Conservation (phyloP, 2,797 vertebrate genomes). For the Knipowitschia caucasica region DNA sequence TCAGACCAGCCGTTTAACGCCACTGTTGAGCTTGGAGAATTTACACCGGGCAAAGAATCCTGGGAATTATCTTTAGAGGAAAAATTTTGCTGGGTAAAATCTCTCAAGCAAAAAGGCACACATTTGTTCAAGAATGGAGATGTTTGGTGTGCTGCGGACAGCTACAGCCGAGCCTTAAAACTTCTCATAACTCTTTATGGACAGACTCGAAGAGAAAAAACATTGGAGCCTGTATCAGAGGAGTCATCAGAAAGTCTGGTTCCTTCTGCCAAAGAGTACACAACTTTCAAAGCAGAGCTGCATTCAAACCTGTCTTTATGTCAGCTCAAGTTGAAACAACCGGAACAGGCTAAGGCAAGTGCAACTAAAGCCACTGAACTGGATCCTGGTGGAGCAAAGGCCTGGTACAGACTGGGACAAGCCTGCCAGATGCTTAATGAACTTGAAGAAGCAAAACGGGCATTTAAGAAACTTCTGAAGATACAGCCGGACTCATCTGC, state of each 20-base stretch:
- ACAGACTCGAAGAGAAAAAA: conserved; percentile 36
- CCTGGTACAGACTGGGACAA: conserved; percentile 84
- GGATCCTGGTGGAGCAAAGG: conserved; percentile 79
- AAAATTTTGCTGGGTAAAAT: conserved; percentile 78
- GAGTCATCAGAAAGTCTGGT: conserved; percentile 13
- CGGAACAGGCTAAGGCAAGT: conserved; percentile 72
- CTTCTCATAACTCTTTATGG: conserved; percentile 75
- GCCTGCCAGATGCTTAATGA: conserved; percentile 82
- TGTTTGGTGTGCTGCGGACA: conserved; percentile 77
- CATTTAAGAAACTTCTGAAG: conserved; percentile 77
- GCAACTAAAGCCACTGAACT: conserved; percentile 79
- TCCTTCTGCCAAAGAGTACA: conserved; percentile 58
- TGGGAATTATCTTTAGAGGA: conserved; percentile 81
- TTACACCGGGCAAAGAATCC: conserved; percentile 77
- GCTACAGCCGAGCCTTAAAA: conserved; percentile 82
- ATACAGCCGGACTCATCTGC: conserved; percentile 81
- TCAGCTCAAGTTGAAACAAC: conserved; percentile 82
- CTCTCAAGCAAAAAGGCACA: conserved; percentile 78
- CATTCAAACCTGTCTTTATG: conserved; percentile 87
- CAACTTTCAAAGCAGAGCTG: conserved; percentile 74
- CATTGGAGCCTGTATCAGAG: conserved; percentile 9
- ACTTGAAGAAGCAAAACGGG: conserved; percentile 77
- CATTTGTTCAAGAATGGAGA: conserved; percentile 80
- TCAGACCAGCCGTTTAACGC: conserved; percentile 35
- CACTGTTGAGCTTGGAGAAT: conserved; percentile 75